Percentiles rank a stretch among this genome's conserved stretches.
Conservation (phyloP, 2,888 invertebrate genomes). For the Desoria tigrina region DNA sequence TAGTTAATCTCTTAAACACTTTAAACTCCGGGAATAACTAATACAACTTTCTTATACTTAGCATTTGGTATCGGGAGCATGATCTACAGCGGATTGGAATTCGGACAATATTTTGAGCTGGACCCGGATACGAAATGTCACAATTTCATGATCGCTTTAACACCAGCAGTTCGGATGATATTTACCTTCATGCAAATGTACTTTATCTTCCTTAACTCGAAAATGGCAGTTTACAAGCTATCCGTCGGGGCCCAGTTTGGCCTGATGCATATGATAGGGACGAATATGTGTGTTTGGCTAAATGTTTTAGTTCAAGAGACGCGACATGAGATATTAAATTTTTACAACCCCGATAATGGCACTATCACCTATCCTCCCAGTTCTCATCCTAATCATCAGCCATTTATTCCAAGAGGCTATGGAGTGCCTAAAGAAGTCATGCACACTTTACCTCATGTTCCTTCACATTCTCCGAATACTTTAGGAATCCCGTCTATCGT, state of each 20-base stretch:
- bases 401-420: neutral
- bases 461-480: neutral
- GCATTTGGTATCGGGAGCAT: constrained; percentile 95
- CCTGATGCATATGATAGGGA: constrained; percentile 98
- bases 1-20: no score
- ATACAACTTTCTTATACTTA: constrained; percentile 59
- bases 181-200: constrained; percentile 98
- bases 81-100: constrained; percentile 93
- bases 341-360: constrained; percentile 74
- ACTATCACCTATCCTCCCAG: constrained; percentile 31
- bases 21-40: neutral
- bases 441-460: neutral
- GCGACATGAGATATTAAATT: constrained; percentile 88
- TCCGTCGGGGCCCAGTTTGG: constrained; percentile 80
- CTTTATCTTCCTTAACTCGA: constrained; percentile 87
- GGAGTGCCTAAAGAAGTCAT: neutral
- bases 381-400: neutral
- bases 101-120: constrained; percentile 91
- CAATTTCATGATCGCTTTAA: constrained; percentile 82
- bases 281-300: constrained; percentile 95
- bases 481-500: neutral
- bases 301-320: constrained; percentile 93
- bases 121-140: constrained; percentile 87
- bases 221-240: constrained; percentile 50
- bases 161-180: constrained; percentile 88